Conservation (phyloP, 1,140 invertebrate species). For the Drosophila pandora region DNA sequence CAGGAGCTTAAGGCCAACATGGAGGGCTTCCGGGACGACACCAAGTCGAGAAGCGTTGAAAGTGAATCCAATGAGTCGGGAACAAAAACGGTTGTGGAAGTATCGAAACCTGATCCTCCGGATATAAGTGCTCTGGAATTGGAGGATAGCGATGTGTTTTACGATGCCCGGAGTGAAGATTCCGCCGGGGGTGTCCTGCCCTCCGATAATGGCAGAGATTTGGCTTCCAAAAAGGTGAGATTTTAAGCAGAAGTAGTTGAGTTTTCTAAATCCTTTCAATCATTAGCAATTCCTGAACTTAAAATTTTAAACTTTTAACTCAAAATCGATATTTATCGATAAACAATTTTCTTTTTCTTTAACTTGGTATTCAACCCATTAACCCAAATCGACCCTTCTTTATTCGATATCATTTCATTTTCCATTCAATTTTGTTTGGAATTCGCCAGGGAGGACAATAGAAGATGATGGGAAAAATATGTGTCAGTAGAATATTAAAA, state of each 20-base stretch:
- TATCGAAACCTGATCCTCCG: neutral
- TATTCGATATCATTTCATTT: neutral
- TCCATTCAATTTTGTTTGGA: neutral
- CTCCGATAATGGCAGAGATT: neutral
- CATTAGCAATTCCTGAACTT: too few relatives aligned
- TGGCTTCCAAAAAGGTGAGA: constrained; percentile 27
- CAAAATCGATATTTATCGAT: neutral
- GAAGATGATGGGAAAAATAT: neutral
- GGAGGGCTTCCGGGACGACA: constrained; percentile 69
- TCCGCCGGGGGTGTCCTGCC: constrained; percentile 36
- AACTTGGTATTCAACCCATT: neutral
- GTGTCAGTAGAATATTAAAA: neutral
- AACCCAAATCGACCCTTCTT: neutral
- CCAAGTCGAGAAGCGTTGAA: constrained; percentile 66
- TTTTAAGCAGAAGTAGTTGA: neutral
- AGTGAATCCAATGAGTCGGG: constrained; percentile 42
- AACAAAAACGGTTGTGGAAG: neutral
- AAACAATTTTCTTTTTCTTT: neutral
- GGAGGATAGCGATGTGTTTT: constrained; percentile 79
- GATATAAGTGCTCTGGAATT: constrained; percentile 25
- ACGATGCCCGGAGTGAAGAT: constrained; percentile 78
- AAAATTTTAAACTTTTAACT: too few relatives aligned
- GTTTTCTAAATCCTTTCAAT: too few relatives aligned
- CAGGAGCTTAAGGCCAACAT: constrained; percentile 77
- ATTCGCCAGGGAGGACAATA: neutral